These are phyloP conservation scores for Pyrocoelia pectoralis DNA, from an alignment of 2,888 invertebrate species.

Conservation along the genomic window DNA sequence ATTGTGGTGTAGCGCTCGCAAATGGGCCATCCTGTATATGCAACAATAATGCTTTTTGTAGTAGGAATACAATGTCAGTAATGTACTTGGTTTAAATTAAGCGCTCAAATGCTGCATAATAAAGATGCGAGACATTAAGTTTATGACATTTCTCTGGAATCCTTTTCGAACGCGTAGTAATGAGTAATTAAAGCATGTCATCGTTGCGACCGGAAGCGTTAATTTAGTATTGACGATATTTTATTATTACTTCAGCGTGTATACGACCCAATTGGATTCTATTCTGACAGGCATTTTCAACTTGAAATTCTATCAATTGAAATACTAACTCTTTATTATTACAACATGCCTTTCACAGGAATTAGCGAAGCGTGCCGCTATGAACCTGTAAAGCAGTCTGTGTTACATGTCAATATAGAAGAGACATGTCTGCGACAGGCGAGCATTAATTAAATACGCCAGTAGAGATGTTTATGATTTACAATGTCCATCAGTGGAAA, in stretches of 20 bases:
- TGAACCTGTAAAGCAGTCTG: not conserved
- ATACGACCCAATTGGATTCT: not conserved
- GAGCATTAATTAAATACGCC: not conserved
- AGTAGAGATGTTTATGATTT: not conserved
- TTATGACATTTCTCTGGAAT: too few relatives aligned
- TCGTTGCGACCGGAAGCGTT: too few relatives aligned
- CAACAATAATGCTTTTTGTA: too few relatives aligned
- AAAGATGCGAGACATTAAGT: too few relatives aligned
- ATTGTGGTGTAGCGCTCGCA: too few relatives aligned
- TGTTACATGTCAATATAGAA: not conserved
- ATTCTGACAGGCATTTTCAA: not conserved
- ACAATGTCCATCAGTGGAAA: not conserved
- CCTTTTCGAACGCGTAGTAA: too few relatives aligned
- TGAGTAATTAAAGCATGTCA: too few relatives aligned
- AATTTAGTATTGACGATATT: not conserved
- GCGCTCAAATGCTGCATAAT: too few relatives aligned
- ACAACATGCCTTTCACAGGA: not conserved
- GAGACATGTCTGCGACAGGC: not conserved
- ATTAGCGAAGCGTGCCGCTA: not conserved
- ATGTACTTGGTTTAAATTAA: too few relatives aligned
- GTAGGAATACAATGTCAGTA: too few relatives aligned
- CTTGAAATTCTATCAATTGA: too few relatives aligned
- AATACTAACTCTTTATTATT: not conserved
- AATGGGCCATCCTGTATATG: too few relatives aligned
- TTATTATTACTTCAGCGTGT: not conserved